Evolutionary conservation across 2,113 vertebrate genomes (phyloP).

Genomic region (Gulo gulo): DNA sequence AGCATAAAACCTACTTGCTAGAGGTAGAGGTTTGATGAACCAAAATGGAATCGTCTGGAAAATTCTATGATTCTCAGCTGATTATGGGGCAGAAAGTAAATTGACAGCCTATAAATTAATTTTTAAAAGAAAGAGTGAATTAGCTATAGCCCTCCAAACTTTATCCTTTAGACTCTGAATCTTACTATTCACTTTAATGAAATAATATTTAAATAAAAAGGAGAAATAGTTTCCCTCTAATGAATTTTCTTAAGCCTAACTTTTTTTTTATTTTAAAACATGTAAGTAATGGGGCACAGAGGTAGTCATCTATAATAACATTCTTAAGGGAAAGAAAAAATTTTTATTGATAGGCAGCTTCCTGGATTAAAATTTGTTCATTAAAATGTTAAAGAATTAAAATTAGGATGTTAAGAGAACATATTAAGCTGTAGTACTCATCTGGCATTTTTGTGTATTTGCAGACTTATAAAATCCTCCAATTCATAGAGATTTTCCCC

Average conservation of each 20-base stretch:
- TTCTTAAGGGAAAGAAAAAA: constrained; percentile 28
- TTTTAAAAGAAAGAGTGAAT: constrained; percentile 11
- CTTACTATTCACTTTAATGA: constrained; percentile 1
- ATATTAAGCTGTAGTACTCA: constrained; percentile 16
- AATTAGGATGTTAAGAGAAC: neutral
- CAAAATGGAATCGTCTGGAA: constrained; percentile 5
- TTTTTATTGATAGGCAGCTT: neutral
- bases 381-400: constrained; percentile 33
- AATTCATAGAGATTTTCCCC: constrained; percentile 13
- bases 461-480: neutral
- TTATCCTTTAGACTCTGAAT: neutral
- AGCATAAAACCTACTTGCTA: neutral
- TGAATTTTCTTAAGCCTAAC: constrained; percentile 29
- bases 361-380: constrained; percentile 38
- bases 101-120: neutral
- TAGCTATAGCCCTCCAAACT: neutral
- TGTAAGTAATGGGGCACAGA: neutral
- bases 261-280: neutral
- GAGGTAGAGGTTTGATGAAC: neutral
- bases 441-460: constrained; percentile 21
- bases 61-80: neutral
- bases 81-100: neutral
- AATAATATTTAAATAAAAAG: constrained; percentile 51
- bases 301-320: constrained; percentile 15
- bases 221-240: neutral